Evolutionary conservation across 2,888 invertebrate species (phyloP), one percentile per base, ranked within the genome.

Genomic region (Cheilosia variabilis): DNA sequence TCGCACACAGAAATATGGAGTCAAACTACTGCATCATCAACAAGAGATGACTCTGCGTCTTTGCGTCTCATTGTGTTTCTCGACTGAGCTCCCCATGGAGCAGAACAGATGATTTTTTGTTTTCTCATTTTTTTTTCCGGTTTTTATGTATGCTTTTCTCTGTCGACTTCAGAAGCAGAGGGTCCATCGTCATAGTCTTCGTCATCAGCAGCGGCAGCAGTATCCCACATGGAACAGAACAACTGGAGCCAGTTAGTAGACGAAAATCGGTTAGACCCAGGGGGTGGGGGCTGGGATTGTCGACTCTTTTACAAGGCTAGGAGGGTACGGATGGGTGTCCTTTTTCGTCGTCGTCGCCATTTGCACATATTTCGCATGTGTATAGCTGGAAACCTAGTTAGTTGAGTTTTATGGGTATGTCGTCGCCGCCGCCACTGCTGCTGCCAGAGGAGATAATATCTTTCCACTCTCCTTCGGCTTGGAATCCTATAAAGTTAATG

Each of bases 191-290:
- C 69, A 57, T 62, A 68, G 69, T 52, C 73, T 79, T 79, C 79
- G 83, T 79, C 83, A 79, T 79, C 58, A 76, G 60, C 55, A 53
- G 69, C 79, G 15, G 57, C 58, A 71, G 55, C 55, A 53, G 69
- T 58, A 60, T 37, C 66, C 47, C 60, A 47, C 75, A 75, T 71
- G 17, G 75, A 52, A 68, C 62, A 86, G 86, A 86, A 86, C 81
- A 81, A 86, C 81, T 86, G 86, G 86, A 86, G 86, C 86, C 86
- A 81, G 86, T 81, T 77, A 84, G 76, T 76, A 76, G 76, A 77
- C 76, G 68, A 72, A 77, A 81, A 81, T 71, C 41, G 50, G 55
- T 80, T 58, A 68, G 73, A 41, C 37, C 24, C 7, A 53, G 41
- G 17, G 52, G 7, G 27, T 41, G 57, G 47, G 45, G 55, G 78